phyloP scores from a whole-genome alignment of 37 sponge, comb jelly and placozoan genomes.

The Hormiphora californensis region DNA sequence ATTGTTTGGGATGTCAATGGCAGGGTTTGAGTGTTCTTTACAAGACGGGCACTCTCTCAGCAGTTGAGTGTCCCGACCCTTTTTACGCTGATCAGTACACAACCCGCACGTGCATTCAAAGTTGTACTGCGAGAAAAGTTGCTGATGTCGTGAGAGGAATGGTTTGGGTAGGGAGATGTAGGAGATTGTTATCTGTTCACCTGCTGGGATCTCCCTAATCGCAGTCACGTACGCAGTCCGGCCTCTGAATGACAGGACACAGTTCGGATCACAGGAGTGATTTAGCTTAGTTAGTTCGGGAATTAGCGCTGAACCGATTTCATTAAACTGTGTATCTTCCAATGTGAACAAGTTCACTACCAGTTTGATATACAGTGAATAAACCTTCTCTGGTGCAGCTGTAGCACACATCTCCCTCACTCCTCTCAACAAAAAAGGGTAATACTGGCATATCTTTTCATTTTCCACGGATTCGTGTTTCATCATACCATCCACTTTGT shows the following conservation, averaged over 20 bases:
- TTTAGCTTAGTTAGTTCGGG: background rate
- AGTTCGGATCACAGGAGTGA: constrained; percentile 11
- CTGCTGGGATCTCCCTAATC: background rate
- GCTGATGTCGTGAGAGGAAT: background rate
- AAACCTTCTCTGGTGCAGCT: background rate
- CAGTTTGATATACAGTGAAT: background rate
- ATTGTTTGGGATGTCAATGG: background rate
- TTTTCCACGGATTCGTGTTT: background rate
- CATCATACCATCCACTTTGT: background rate
- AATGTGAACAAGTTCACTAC: background rate
- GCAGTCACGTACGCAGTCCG: background rate
- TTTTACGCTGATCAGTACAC: background rate
- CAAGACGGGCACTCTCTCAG: background rate
- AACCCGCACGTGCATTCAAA: background rate
- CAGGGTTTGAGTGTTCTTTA: background rate
- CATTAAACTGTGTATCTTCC: background rate
- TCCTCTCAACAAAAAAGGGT: background rate
- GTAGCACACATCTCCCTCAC: background rate
- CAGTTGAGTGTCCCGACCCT: background rate
- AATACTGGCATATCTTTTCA: background rate
- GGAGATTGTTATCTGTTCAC: background rate
- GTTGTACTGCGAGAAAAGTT: background rate
- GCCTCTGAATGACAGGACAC: background rate
- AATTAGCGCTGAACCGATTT: background rate
- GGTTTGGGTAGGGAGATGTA: background rate